Evolutionary conservation across 35 echinoderm and acorn worm genomes (phyloP).

Genomic region (Eucidaris tribuloides): DNA sequence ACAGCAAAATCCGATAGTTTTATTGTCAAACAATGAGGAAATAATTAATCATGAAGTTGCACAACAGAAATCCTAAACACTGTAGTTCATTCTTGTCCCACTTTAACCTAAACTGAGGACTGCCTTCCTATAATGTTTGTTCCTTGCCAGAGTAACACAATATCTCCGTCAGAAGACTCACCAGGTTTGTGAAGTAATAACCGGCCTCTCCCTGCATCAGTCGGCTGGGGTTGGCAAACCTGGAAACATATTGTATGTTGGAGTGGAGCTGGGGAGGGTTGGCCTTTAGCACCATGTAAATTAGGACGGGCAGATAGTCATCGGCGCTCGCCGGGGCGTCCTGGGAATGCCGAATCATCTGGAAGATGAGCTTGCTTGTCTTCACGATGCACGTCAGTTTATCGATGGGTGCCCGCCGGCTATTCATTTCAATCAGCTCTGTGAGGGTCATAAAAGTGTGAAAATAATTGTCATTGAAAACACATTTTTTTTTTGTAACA

Average conservation of each 20-base stretch:
- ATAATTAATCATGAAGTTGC: too few species aligned
- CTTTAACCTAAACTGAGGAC: too few species aligned
- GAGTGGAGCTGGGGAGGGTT: constrained; percentile 95
- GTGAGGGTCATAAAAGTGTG: background rate
- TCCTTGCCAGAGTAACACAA: too few species aligned
- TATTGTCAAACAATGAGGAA: too few species aligned
- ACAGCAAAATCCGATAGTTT: too few species aligned
- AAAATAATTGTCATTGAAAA: too few species aligned
- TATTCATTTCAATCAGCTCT: constrained; percentile 97
- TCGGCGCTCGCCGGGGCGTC: constrained; percentile 79
- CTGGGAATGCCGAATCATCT: constrained; percentile 63
- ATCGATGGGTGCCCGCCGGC: constrained; percentile 74
- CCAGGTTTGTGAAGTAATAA: constrained; percentile 96
- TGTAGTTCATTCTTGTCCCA: too few species aligned
- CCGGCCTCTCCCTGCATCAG: constrained; percentile 83
- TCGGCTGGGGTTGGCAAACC: constrained; percentile 76
- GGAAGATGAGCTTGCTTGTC: constrained; percentile 89
- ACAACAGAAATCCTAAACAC: too few species aligned
- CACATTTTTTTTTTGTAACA: too few species aligned
- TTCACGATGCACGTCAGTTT: constrained; percentile 78
- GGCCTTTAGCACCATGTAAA: constrained; percentile 97
- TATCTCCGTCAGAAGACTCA: too few species aligned
- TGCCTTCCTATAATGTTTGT: too few species aligned
- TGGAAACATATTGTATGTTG: constrained; percentile 92
- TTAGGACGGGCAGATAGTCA: constrained; percentile 84